Base-by-base conservation (phyloP, 1,140 invertebrate genomes). In the Pentalonia nigronervosa region DNA sequence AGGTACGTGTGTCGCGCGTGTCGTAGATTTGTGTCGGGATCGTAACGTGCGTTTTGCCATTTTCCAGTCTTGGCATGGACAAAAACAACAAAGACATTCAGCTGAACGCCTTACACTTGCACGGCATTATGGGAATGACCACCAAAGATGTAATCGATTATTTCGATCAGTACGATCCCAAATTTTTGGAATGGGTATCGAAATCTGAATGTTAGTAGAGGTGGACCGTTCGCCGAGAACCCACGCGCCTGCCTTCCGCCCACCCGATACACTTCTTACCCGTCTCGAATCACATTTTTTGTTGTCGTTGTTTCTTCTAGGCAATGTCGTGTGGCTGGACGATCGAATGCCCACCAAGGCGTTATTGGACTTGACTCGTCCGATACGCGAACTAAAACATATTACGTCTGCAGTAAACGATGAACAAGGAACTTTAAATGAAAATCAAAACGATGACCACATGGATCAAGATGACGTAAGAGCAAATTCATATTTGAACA, bases 171-270 rank as follows among this genome's bases (percentile, higher is more conserved):
- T 93, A 93, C 21, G 81, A 93, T 45, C 67, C 91, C 20, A 93
- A 93, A 93, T 93, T 93, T 93, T 93, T 93, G 25, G 91, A 93
- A 93, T 93, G 91, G 91, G 48, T 93, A 56, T 93, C 91, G 17
- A 93, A 84, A 41, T 50, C 81, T 56, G 91, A 93, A 86, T 93
- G 91, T 93, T 48, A 53, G 91, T n/a, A n/a, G n/a, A n/a, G n/a
- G n/a, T 93, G 1, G 11, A 48, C 25, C n/a, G 60, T 76, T 76
- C n/a, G 30, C n/a, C 6, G 3, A 67, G 30, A 17, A n/a, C 30
- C 30, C n/a, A 67, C 4, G 4, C 41, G 2, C 4, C 1, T 41
- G 4, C 41, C 41, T 41, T 2, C 41, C 41, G 4, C 30, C 30
- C n/a, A 67, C 14, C n/a, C 14, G 6, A 76, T n/a, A 14, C 30